These are phyloP conservation scores for Crossocerus cetratus DNA, from an alignment of 2,888 invertebrate genomes.

Conservation along the genomic window DNA sequence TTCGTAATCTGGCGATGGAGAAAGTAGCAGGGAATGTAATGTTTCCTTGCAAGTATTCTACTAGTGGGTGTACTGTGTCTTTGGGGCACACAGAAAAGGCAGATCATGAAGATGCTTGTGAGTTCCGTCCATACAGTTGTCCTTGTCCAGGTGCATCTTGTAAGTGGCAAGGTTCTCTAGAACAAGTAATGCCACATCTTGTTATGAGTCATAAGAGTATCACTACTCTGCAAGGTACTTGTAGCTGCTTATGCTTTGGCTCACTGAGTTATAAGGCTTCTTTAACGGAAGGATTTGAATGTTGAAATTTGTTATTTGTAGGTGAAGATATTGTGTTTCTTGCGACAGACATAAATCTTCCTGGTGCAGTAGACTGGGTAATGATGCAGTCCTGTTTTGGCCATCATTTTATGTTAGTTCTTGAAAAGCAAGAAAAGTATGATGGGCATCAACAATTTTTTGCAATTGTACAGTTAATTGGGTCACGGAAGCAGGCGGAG, in stretches of 20 bases:
- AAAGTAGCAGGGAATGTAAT: constrained; percentile 98
- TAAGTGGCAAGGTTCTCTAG: constrained; percentile 98
- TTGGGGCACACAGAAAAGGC: constrained; percentile 98
- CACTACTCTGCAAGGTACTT: constrained; percentile 93
- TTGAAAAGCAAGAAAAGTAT: constrained; percentile 98
- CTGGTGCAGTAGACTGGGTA: constrained; percentile 99
- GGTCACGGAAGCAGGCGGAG: constrained; percentile 98
- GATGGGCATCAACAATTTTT: constrained; percentile 98
- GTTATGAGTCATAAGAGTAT: constrained; percentile 99
- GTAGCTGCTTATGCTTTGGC: neutral
- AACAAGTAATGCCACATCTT: constrained; percentile 99
- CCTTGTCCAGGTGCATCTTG: constrained; percentile 99
- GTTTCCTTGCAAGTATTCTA: constrained; percentile 99
- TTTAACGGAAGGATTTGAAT: neutral
- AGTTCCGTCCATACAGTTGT: constrained; percentile 98
- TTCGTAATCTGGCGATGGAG: constrained; percentile 99
- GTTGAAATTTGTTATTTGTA: constrained; percentile 61
- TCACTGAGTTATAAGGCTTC: neutral
- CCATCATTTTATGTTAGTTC: constrained; percentile 99
- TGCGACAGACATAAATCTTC: constrained; percentile 99
- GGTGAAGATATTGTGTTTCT: constrained; percentile 99
- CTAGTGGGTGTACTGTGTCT: constrained; percentile 95
- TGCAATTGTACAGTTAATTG: constrained; percentile 99
- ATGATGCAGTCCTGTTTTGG: constrained; percentile 99
- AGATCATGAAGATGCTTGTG: constrained; percentile 99